These are phyloP conservation scores for Akabosia matsudoensis DNA, from an alignment of 1,140 invertebrate species.

Conservation along the genomic window DNA sequence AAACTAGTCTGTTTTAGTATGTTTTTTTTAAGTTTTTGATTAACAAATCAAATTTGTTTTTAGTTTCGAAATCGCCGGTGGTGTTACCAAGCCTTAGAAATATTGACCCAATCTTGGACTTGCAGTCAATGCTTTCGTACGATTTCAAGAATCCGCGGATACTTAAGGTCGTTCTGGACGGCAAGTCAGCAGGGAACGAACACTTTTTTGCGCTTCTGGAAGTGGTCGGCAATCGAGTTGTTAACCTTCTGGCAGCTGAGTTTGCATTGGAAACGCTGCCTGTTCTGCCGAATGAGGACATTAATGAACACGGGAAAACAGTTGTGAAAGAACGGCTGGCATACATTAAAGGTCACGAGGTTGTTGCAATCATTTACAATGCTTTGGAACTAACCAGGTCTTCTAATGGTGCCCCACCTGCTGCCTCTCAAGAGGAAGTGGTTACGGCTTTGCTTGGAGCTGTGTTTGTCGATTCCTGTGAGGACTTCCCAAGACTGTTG, in stretches of 20 bases:
- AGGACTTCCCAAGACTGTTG: neutral
- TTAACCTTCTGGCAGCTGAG: neutral
- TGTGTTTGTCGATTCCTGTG: neutral
- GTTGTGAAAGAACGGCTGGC: neutral
- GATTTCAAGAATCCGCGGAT: neutral
- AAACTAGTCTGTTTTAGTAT: no score
- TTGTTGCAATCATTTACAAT: neutral
- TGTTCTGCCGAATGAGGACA: neutral
- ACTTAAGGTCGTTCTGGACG: neutral
- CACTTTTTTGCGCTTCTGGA: neutral
- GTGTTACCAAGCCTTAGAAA: no score
- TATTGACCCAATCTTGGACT: neutral
- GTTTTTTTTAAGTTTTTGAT: no score
- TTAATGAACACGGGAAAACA: neutral
- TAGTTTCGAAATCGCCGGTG: no score
- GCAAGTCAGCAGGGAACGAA: neutral
- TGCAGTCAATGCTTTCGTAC: neutral
- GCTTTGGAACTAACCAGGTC: neutral
- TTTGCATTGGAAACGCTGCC: neutral
- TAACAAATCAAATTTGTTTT: neutral
- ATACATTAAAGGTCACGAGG: neutral
- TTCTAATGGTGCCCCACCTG: neutral
- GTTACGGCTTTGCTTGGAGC: neutral
- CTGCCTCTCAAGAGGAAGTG: neutral
- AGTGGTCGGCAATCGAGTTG: neutral